A percentile compares a stretch with the other conserved stretches of the same genome.
phyloP scores from a whole-genome alignment of 2,888 invertebrate species.

The Dorcus parallelipipedus region DNA sequence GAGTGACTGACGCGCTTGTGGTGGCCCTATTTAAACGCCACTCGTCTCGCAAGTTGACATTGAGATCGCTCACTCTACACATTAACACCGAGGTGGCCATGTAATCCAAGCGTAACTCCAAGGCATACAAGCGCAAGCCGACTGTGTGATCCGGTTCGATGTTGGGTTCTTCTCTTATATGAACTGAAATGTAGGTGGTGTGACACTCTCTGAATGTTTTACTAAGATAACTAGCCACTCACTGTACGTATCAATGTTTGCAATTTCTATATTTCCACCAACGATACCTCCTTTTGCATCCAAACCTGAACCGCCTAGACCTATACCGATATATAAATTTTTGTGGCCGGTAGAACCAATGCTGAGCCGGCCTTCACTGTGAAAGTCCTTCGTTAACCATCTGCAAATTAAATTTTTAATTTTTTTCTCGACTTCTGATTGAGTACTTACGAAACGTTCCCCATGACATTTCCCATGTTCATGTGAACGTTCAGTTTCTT shows the following conservation, averaged over 20 bases:
- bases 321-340: slow-evolving; percentile 86
- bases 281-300: slow-evolving; percentile 98
- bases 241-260: slow-evolving; percentile 83
- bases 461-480: slow-evolving; percentile 99
- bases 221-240: slow-evolving; percentile 36
- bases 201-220: too few species aligned
- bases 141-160: slow-evolving; percentile 86
- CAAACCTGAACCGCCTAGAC: slow-evolving; percentile 83
- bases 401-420: slow-evolving; percentile 43
- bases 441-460: slow-evolving; percentile 77
- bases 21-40: slow-evolving; percentile 68
- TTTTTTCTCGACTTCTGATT: background rate
- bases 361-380: slow-evolving; percentile 86
- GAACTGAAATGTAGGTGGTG: slow-evolving; percentile 55
- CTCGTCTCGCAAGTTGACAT: slow-evolving; percentile 79
- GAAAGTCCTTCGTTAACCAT: slow-evolving; percentile 90
- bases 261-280: slow-evolving; percentile 90
- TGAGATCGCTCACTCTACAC: slow-evolving; percentile 80
- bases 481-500: slow-evolving; percentile 94
- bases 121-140: slow-evolving; percentile 75
- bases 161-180: slow-evolving; percentile 86
- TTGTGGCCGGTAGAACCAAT: slow-evolving; percentile 94
- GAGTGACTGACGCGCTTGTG: slow-evolving; percentile 56
- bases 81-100: slow-evolving; percentile 97
- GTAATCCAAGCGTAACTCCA: slow-evolving; percentile 92